phyloP scores from a whole-genome alignment of 2,113 vertebrate species.

The Python bivittatus region DNA sequence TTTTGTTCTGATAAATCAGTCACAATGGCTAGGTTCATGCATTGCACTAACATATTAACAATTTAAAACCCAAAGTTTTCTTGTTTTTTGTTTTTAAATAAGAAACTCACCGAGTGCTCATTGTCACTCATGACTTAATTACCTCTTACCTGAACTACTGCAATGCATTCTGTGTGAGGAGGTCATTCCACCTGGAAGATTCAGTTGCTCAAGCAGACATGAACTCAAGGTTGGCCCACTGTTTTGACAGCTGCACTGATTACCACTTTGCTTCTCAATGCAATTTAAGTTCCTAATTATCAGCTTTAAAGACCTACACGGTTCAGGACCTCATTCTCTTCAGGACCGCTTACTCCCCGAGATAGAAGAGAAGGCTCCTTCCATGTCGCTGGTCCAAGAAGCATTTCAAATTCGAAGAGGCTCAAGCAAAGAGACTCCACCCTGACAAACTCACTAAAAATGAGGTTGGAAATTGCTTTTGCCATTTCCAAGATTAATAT shows the following conservation, averaged over 20 bases:
- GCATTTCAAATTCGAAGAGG: neutral
- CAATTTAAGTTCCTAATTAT: neutral
- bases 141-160: neutral
- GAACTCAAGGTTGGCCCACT: neutral
- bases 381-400: neutral
- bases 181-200: neutral
- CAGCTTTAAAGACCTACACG: neutral
- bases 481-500: neutral
- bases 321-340: neutral
- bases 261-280: neutral
- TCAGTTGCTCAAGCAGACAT: neutral
- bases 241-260: neutral
- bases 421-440: too few species aligned
- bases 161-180: neutral
- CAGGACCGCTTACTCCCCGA: neutral
- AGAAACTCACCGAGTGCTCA: too few species aligned
- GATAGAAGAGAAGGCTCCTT: neutral
- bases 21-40: too few species aligned
- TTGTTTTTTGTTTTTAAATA: too few species aligned
- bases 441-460: neutral
- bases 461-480: neutral
- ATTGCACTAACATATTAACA: too few species aligned
- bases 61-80: too few species aligned
- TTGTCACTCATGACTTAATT: too few species aligned
- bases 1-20: too few species aligned